Conservation (phyloP, 2,797 vertebrate species). For the Melanogrammus aeglefinus region DNA sequence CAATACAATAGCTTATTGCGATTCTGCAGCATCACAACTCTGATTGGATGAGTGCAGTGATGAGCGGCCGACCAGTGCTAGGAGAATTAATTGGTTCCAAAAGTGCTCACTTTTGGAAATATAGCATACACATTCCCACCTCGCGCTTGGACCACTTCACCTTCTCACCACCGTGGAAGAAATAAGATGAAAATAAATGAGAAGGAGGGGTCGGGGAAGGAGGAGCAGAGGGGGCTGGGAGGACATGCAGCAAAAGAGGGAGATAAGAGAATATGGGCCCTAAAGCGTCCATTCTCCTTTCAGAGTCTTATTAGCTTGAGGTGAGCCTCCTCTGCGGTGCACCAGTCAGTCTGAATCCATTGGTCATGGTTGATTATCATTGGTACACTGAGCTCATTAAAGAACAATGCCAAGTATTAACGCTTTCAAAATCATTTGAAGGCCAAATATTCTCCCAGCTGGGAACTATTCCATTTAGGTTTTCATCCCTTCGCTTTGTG, state of each 20-base stretch:
- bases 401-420: conserved; percentile 40
- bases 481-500: neutral
- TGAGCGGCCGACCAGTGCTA: neutral
- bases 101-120: neutral
- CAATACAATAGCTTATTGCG: neutral
- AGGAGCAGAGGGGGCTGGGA: neutral
- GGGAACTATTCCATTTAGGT: conserved; percentile 18
- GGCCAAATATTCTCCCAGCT: conserved; percentile 20
- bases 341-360: conserved; percentile 47
- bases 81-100: neutral
- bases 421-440: conserved; percentile 27
- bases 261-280: conserved; percentile 23
- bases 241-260: neutral
- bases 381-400: conserved; percentile 45
- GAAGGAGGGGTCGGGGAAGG: neutral
- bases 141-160: neutral
- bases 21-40: neutral
- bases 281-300: conserved; percentile 37
- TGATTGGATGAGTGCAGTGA: neutral
- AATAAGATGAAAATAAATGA: neutral
- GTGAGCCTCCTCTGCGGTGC: conserved; percentile 54
- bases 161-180: neutral
- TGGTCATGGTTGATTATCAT: conserved; percentile 44
- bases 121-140: neutral
- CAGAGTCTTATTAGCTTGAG: conserved; percentile 41